Base-by-base conservation (phyloP, 2,797 vertebrate species). In the Spinus olivaceus region DNA sequence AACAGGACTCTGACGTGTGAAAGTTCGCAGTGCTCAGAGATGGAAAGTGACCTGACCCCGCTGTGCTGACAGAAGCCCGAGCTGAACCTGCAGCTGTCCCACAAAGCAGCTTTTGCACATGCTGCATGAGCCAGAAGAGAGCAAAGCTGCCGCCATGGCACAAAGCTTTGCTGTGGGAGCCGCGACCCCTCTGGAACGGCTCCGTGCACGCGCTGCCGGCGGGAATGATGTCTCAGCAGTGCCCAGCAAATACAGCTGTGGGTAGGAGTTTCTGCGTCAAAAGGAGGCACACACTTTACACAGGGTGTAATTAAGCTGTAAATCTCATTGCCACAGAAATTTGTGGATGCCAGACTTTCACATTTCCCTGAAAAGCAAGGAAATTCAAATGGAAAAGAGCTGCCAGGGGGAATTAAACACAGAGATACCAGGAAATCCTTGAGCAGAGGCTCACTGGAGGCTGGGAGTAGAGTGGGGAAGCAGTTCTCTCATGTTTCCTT, bases 141-240 rank as follows among this genome's bases (percentile, higher is more conserved):
- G 5, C 35, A 23, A 73, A 95, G 46, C 57, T 60, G 84, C 73
- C 0, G 0, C 0, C 0, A 53, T 5, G 78, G 84, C 94, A 86
- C 67, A 77, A 72, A 88, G 77, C 65, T 67, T 60, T 78, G 88
- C 65, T 72, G 84, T 0, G 6, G 42, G 30, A 88, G 73, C 80
- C 8, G 0, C 0, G 25, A 64, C 19, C 69, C 47, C 66, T 72
- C 91, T 49, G 84, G 84, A 91, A 92, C 9, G 0, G 22, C 76
- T 67, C 54, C 0, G 2, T 70, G 22, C 1, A 1, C 1, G 4
- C 2, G 3, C 60, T 65, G 47, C 47, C 0, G 0, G 46, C 0
- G 0, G 67, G 76, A 90, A 44, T 6, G 64, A 41, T 76, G 83
- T 6, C 83, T 57, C 42, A 32, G 86, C 83, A 90, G 64, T 7